phyloP scores from a whole-genome alignment of 1,140 invertebrate genomes.

The Euwallacea similis region DNA sequence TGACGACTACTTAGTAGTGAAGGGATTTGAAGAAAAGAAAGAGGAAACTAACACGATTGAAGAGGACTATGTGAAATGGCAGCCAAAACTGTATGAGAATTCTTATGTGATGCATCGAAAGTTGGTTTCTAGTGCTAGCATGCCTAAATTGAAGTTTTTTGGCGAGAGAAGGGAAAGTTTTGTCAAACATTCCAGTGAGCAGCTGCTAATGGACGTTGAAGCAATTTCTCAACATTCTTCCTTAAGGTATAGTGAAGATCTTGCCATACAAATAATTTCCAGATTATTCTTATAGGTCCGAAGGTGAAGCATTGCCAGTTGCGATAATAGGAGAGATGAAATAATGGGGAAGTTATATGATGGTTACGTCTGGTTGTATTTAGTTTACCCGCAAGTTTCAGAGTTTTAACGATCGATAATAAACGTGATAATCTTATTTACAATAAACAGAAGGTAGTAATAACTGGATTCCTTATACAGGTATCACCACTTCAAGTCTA shows the following conservation, averaged over 20 bases:
- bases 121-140: slow-evolving; percentile 7
- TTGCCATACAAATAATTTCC: neutral
- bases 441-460: too few species aligned
- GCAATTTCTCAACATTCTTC: slow-evolving; percentile 25
- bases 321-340: neutral
- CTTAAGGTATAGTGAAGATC: slow-evolving; percentile 12
- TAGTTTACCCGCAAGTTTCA: too few species aligned
- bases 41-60: neutral
- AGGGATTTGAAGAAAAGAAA: neutral
- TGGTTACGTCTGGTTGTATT: too few species aligned
- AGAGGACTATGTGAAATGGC: slow-evolving; percentile 7
- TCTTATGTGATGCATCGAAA: slow-evolving; percentile 9
- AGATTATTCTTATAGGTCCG: slow-evolving; percentile 15
- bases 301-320: slow-evolving; percentile 16
- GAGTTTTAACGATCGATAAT: too few species aligned
- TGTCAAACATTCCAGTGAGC: slow-evolving; percentile 8
- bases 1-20: slow-evolving; percentile 23
- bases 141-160: slow-evolving; percentile 14
- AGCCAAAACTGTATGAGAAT: slow-evolving; percentile 20
- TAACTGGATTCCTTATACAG: too few species aligned
- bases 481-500: too few species aligned
- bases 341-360: neutral
- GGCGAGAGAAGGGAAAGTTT: neutral
- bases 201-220: slow-evolving; percentile 3
- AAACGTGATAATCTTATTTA: too few species aligned